Base-by-base conservation (phyloP, 2,113 vertebrate species). In the Eclectus roratus region DNA sequence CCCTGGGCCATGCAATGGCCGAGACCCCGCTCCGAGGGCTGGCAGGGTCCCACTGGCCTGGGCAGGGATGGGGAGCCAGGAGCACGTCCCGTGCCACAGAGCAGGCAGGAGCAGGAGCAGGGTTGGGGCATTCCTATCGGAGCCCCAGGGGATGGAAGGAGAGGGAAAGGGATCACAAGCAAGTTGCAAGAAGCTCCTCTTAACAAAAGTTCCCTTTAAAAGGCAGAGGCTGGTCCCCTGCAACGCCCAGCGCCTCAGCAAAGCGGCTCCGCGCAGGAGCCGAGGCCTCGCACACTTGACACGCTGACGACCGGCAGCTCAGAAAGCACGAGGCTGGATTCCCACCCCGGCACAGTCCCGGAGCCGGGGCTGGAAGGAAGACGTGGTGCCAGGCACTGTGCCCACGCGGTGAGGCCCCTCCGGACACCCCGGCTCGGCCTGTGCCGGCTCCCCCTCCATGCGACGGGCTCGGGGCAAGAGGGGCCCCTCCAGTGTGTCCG, bases 201-300 rank as follows among this genome's bases (percentile, higher is more conserved):
- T 93, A 92, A 95, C 95, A 93, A 93, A 94, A 95, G 63, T 88
- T 94, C 94, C 97, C 91, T 95, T 89, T 91, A 92, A 93, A 96
- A 96, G 71, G 91, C 96, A 94, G 91, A 83, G 89, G 88, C 66
- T 84, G 7, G 2, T 74, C 84, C 87, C 88, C 90, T 85, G 95
- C 88, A 70, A 47, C 58, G 27, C 92, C 84, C 89, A 37, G 71
- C 27, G 58, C 85, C 94, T 96, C 94, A 53, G 92, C 90, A 60
- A 88, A 80, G 78, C 41, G 49, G 77, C 94, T 49, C 94, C 10
- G 0, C 4, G 1, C 3, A 3, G 93, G 52, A 92, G 87, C 95
- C 7, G 43, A 80, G 93, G 88, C 91, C 88, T 77, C 21, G 46
- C 92, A 80, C 82, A 24, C 91, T 84, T 3, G 69, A 85, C 92